Base-by-base conservation (phyloP, 92 coral and sea anemone genomes). In the Chrysogorgia sp. region DNA sequence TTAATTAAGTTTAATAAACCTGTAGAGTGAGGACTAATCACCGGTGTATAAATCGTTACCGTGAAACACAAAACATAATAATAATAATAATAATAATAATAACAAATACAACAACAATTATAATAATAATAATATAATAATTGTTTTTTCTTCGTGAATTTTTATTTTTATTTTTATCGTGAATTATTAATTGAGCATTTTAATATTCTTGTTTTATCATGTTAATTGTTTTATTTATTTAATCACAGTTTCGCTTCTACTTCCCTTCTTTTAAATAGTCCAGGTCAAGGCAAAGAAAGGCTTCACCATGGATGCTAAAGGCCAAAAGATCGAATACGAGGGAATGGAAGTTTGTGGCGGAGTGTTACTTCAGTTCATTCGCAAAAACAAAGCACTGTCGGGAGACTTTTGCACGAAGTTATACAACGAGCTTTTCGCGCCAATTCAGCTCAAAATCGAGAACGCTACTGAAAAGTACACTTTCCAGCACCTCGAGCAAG, bases 261-360 rank as follows among this genome's bases (percentile, higher is more conserved):
- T 5, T 52, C 17, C 59, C 20, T 23, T 17, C 26, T 47, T 47
- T 47, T 2, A 47, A 47, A 47, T 13, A 72, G 79, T 72, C 55
- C 50, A 72, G 55, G 64, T 72, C 1, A 58, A 59, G 22, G 31
- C 20, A 55, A 72, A 55, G 65, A 52, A 34, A 72, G 34, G 65
- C 21, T 72, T 72, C 22, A 72, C 79, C 7, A 20, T 72, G 65
- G 43, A 72, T 17, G 49, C 79, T 8, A 58, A 56, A 7, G 65
- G 65, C 20, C 58, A 72, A 14, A 35, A 41, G 28, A 25, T 31
- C 0, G 79, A 72, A 7, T 72, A 72, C 65, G 79, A 72, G 35
- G 79, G 79, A 72, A 26, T 72, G 65, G 79, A 72, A 55, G 79
- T 72, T 10, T 72, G 79, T 25, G 79, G 79, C 14, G 79, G 79